Evolutionary conservation across 2,113 vertebrate genomes (phyloP).

Genomic region (Crotalus viridis): DNA sequence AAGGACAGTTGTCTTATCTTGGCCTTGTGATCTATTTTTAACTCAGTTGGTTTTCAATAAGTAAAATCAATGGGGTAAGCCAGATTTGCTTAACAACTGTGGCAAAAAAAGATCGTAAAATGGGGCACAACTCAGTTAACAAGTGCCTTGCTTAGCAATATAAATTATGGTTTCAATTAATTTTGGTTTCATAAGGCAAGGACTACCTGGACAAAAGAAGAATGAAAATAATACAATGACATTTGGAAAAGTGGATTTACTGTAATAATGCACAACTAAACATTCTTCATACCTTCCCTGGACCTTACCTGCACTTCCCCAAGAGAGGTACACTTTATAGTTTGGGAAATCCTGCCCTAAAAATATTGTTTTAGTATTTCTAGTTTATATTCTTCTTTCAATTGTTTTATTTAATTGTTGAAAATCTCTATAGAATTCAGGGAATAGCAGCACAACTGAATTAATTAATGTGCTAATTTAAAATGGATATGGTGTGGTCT

Average conservation of each 20-base stretch:
- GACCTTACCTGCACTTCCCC: background rate
- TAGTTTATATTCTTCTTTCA: background rate
- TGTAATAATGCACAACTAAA: background rate
- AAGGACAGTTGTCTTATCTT: too few relatives aligned
- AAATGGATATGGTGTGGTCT: background rate
- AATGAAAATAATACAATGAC: background rate
- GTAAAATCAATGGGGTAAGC: too few relatives aligned
- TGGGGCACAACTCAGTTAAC: background rate
- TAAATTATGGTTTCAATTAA: background rate
- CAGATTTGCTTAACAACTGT: background rate
- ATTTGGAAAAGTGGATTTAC: background rate
- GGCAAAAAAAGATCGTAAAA: background rate
- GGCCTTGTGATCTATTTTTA: too few relatives aligned
- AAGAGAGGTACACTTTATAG: background rate
- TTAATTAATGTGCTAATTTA: background rate
- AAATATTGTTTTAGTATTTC: background rate
- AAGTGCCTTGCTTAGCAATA: background rate
- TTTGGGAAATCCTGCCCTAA: background rate
- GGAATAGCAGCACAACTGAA: background rate
- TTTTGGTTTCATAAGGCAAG: background rate
- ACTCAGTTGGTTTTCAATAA: too few relatives aligned
- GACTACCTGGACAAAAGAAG: background rate
- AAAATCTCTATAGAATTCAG: background rate
- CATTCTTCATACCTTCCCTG: background rate
- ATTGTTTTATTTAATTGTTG: background rate